Conservation (phyloP, 1,140 invertebrate species). For the Procambarus clarkii region DNA sequence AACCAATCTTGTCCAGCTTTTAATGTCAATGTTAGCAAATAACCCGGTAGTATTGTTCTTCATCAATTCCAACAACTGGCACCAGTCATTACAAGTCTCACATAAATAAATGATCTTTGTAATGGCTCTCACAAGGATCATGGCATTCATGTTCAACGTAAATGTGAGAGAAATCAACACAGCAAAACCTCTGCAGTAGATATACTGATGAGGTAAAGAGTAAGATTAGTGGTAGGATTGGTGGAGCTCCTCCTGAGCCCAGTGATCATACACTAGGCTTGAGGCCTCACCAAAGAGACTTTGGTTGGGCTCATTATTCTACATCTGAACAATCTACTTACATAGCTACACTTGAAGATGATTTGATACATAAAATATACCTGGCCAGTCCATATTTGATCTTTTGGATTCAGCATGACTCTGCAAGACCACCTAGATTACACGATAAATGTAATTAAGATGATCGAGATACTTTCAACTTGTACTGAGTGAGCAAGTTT, state of each 20-base stretch:
- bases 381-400: constrained; percentile 69
- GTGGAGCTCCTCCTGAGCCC: constrained; percentile 32
- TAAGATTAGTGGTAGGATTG: constrained; percentile 48
- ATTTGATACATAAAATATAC: constrained; percentile 65
- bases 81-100: not conserved
- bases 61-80: not conserved
- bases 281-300: constrained; percentile 37
- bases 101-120: constrained; percentile 18
- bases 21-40: constrained; percentile 11
- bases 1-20: constrained; percentile 16
- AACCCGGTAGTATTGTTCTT: constrained; percentile 22
- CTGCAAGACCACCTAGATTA: constrained; percentile 41
- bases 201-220: constrained; percentile 45
- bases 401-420: constrained; percentile 52
- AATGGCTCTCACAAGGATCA: constrained; percentile 21
- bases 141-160: constrained; percentile 45
- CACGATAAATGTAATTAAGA: constrained; percentile 10
- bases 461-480: constrained; percentile 49
- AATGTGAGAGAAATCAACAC: constrained; percentile 37
- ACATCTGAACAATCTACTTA: constrained; percentile 65
- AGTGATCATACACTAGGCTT: constrained; percentile 1
- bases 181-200: constrained; percentile 42
- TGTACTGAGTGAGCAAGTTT: constrained; percentile 59
- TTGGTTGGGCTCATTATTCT: constrained; percentile 64
- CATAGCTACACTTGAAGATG: constrained; percentile 58